These are phyloP conservation scores for Morus bassanus DNA, from an alignment of 2,797 vertebrate genomes.

Conservation along the genomic window DNA sequence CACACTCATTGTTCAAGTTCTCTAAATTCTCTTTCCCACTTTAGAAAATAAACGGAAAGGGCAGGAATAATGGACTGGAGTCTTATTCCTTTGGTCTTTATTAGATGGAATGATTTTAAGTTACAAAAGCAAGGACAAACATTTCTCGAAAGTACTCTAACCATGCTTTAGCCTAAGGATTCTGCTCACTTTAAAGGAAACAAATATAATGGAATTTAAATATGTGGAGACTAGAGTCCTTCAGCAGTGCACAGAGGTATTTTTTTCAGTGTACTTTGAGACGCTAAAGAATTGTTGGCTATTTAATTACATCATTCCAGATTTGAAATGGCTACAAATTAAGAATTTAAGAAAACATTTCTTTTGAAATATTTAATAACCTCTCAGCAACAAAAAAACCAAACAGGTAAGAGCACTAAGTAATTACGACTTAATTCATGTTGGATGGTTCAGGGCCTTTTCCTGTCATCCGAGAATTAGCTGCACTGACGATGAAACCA, in stretches of 20 bases:
- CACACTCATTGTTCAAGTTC: background rate
- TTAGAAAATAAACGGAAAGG: background rate
- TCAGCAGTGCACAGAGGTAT: background rate
- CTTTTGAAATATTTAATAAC: background rate
- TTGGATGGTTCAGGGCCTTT: background rate
- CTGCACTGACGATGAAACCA: background rate
- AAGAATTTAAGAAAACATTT: background rate
- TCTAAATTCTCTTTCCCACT: background rate
- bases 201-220: slow-evolving; percentile 23
- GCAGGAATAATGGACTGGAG: background rate
- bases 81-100: background rate
- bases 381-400: background rate
- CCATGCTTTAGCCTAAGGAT: background rate
- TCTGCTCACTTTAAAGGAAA: background rate
- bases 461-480: background rate
- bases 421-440: background rate
- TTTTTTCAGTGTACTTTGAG: background rate
- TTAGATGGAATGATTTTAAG: background rate
- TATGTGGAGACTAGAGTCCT: background rate
- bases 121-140: background rate
- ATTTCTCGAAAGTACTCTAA: slow-evolving; percentile 15
- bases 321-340: background rate
- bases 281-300: background rate
- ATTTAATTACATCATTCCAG: background rate
- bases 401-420: background rate